These are phyloP conservation scores for Murina feae DNA, from an alignment of 2,113 vertebrate species.

Conservation along the genomic window DNA sequence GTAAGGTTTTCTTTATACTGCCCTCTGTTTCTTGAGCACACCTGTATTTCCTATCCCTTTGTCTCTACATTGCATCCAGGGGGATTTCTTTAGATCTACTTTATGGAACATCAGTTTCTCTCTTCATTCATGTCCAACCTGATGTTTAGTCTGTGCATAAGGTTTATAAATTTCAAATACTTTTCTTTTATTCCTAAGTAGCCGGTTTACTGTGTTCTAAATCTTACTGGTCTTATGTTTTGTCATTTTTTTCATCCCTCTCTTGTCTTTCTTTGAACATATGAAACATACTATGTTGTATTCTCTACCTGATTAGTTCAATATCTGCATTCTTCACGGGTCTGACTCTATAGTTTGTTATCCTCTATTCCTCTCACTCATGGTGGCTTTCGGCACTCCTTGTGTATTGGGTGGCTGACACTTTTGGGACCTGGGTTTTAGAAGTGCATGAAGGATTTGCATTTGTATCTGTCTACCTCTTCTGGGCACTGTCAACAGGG, in stretches of 20 bases:
- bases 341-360: neutral
- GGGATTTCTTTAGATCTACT: conserved; percentile 22
- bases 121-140: neutral
- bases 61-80: neutral
- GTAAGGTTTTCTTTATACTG: neutral
- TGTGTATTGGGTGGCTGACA: neutral
- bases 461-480: neutral
- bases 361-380: neutral
- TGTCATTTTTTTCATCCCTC: neutral
- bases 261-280: neutral
- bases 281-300: neutral
- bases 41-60: neutral
- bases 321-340: neutral
- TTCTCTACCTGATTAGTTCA: neutral
- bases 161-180: neutral
- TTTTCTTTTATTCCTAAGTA: neutral
- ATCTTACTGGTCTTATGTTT: neutral
- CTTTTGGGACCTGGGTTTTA: neutral
- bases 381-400: neutral
- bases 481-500: neutral
- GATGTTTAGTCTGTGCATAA: neutral
- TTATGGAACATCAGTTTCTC: neutral
- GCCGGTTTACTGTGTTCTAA: neutral
- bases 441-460: neutral
- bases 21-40: neutral